Evolutionary conservation across 1,140 invertebrate species (phyloP).

Genomic region (Drosophila sproati): DNA sequence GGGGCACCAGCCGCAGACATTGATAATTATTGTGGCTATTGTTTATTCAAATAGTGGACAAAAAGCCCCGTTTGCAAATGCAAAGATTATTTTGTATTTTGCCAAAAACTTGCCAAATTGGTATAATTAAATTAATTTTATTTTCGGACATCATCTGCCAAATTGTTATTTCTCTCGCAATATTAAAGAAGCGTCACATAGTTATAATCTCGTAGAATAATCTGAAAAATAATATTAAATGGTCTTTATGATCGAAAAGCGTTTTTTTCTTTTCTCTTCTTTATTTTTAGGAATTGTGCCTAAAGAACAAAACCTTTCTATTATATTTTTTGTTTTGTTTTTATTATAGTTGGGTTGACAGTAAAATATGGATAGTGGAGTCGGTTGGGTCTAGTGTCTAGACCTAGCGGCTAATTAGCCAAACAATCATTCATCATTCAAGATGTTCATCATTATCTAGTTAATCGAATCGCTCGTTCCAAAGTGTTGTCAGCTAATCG

Average conservation of each 20-base stretch:
- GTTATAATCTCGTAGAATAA: no score
- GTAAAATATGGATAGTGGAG: background rate
- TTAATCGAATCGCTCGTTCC: slow-evolving; percentile 20
- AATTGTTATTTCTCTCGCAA: slow-evolving; percentile 1
- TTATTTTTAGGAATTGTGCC: background rate
- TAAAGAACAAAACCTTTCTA: background rate
- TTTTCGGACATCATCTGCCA: slow-evolving; percentile 2
- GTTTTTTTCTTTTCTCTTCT: background rate
- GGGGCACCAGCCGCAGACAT: background rate
- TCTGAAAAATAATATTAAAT: no score
- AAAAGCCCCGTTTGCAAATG: background rate
- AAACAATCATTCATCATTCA: slow-evolving; percentile 36
- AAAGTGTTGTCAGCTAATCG: slow-evolving; percentile 28
- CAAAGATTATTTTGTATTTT: background rate
- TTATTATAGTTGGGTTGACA: background rate
- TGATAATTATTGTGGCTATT: slow-evolving; percentile 23
- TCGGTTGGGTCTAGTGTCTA: background rate
- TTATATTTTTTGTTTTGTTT: background rate
- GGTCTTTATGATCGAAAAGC: no score
- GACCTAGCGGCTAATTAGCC: slow-evolving; percentile 1
- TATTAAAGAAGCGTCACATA: background rate
- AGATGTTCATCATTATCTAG: slow-evolving; percentile 16
- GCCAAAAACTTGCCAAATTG: slow-evolving; percentile 10
- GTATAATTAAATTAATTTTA: slow-evolving; percentile 18
- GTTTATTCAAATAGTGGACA: slow-evolving; percentile 6